phyloP scores from a whole-genome alignment of 2,888 invertebrate species.

The Dolomedes plantarius region DNA sequence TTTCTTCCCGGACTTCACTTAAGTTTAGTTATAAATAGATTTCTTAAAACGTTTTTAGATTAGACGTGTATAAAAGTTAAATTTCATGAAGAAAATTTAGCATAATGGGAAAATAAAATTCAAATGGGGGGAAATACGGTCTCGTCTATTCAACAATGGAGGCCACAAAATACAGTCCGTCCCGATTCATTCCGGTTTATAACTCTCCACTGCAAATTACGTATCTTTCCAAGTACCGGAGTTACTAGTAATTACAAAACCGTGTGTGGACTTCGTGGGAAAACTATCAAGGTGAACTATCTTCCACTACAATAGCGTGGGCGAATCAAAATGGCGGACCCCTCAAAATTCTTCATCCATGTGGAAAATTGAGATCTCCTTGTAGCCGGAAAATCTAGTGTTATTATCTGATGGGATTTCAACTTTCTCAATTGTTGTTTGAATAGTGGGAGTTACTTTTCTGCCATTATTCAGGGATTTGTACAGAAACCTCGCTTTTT shows the following conservation, averaged over 20 bases:
- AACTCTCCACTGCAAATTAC: neutral
- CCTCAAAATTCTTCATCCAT: conserved; percentile 24
- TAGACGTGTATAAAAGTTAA: too few relatives aligned
- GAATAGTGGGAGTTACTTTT: neutral
- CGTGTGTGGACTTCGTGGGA: conserved; percentile 37
- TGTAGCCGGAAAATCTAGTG: conserved; percentile 25
- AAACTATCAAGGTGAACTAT: conserved; percentile 53
- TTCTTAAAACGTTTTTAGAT: too few relatives aligned
- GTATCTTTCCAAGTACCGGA: neutral
- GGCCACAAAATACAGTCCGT: too few relatives aligned
- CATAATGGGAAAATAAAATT: too few relatives aligned
- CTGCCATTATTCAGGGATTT: conserved; percentile 28
- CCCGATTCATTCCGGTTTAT: neutral
- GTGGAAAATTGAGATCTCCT: conserved; percentile 49
- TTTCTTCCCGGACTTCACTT: too few relatives aligned
- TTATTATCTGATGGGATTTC: conserved; percentile 43
- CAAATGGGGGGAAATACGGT: too few relatives aligned
- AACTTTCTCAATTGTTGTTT: conserved; percentile 38
- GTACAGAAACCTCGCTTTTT: neutral
- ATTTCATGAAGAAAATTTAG: too few relatives aligned
- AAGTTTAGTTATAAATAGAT: too few relatives aligned
- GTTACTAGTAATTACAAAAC: neutral
- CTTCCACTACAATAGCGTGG: conserved; percentile 8
- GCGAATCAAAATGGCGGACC: conserved; percentile 15
- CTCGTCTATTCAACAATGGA: too few relatives aligned